Percentiles rank a stretch among this genome's conserved stretches.
Evolutionary conservation across 2,888 invertebrate species (phyloP).

Genomic region (Syrphus vitripennis): DNA sequence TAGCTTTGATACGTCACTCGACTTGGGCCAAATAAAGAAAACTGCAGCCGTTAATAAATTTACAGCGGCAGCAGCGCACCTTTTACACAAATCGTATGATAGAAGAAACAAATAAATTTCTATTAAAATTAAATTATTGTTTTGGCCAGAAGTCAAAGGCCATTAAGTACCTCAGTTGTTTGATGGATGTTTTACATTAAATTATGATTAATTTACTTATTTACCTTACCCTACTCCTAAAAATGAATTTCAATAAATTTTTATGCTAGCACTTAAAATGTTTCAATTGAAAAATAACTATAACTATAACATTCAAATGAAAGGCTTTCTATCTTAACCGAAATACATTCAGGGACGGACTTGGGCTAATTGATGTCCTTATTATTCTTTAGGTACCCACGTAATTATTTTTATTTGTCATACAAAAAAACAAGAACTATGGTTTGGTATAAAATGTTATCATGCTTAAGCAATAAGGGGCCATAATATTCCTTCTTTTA

Average conservation of each 20-base stretch:
- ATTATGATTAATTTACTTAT: conserved; percentile 27
- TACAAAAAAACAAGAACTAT: too few species aligned
- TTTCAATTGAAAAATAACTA: conserved; percentile 49
- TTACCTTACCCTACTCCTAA: not conserved
- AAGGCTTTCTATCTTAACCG: not conserved
- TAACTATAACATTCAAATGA: not conserved
- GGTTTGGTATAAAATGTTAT: too few species aligned
- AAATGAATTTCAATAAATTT: conserved; percentile 43
- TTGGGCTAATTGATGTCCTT: not conserved
- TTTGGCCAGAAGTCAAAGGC: conserved; percentile 63
- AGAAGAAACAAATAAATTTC: not conserved
- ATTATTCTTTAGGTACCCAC: too few species aligned
- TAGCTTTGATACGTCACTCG: conserved; percentile 38
- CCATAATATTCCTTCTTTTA: too few species aligned
- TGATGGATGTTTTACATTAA: conserved; percentile 41
- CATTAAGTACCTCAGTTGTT: conserved; percentile 3
- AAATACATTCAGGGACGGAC: not conserved
- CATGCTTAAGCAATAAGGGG: too few species aligned
- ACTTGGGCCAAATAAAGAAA: conserved; percentile 12
- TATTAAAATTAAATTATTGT: conserved; percentile 37
- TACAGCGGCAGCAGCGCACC: conserved; percentile 18
- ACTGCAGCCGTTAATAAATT: conserved; percentile 32
- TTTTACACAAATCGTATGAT: not conserved
- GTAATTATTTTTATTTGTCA: too few species aligned
- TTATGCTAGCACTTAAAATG: not conserved